Base-by-base conservation (phyloP, 2,888 invertebrate species). In the Pollenia amentaria region DNA sequence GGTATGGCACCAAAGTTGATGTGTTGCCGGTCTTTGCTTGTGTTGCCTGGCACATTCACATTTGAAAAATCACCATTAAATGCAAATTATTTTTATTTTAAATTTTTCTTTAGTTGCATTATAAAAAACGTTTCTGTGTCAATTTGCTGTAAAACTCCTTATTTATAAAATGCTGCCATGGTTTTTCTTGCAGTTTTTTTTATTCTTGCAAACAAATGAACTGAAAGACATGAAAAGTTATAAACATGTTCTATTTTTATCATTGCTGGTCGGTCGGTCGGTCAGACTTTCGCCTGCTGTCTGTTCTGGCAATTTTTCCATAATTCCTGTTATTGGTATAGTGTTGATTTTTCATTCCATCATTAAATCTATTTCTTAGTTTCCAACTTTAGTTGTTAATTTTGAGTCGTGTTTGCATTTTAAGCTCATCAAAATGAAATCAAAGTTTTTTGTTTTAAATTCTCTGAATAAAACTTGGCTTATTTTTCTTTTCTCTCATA, bases 61-160 rank as follows among this genome's bases (percentile, higher is more conserved):
- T 79, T 79, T 70, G 29, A 48, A 78, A 83, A 81, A 87, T 87
- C 87, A 83, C 83, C 81, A 88, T 87, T 88, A 81, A 87, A 88
- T 88, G 82, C 80, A 88, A 88, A 88, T 88, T 88, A 88, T 88
- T 88, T 88, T 79, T 75, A 65, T 79, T 83, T 75, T 53, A 55
- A 83, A 79, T 65, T 70, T 75, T 78, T 62, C 65, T 60, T 76
- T 48, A 29, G 42, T 69, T 79, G 44, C 11, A 29, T 48, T 40
- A 42, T 14, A 7, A 64, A 38, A 46, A 21, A 44, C 11, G 42
- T 85, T 86, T 86, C 79, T 86, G 86, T 86, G 83, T 79, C 83
- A 86, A 76, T 86, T 69, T 72, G 62, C 21, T 76, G 70, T 73
- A 57, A 46, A 77, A 64, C 44, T 75, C 53, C 57, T 57, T 65